Evolutionary conservation across 2,113 vertebrate genomes (phyloP).

Genomic region (Toxostoma redivivum): DNA sequence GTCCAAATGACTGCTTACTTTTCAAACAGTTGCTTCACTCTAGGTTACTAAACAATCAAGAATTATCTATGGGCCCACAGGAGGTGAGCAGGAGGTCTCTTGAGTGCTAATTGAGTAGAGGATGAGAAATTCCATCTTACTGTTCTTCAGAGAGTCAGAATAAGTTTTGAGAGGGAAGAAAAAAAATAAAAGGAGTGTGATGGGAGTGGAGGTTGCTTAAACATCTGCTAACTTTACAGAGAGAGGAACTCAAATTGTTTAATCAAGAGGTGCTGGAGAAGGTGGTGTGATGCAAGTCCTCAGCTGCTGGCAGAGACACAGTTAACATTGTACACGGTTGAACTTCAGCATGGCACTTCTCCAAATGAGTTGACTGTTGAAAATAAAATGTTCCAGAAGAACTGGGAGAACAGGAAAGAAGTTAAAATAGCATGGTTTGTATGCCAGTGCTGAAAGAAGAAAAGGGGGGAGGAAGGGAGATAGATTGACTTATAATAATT

Average conservation of each 20-base stretch:
- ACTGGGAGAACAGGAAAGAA: conserved; percentile 86
- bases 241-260: conserved; percentile 11
- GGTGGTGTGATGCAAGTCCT: conserved; percentile 50
- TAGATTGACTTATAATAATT: conserved; percentile 60
- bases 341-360: conserved; percentile 79
- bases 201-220: conserved; percentile 41
- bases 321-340: conserved; percentile 77
- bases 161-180: background rate
- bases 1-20: background rate
- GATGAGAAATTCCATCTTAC: background rate
- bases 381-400: conserved; percentile 87
- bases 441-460: conserved; percentile 77
- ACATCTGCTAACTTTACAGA: conserved; percentile 15
- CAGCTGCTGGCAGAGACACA: conserved; percentile 74
- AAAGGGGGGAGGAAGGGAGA: conserved; percentile 58
- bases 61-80: background rate
- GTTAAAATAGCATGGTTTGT: conserved; percentile 80
- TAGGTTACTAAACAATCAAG: background rate
- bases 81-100: background rate
- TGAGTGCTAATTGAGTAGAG: background rate
- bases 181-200: background rate
- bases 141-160: background rate
- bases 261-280: conserved; percentile 54
- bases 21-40: background rate
- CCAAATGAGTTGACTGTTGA: conserved; percentile 83